Percentiles rank a stretch among this genome's conserved stretches.
These are phyloP conservation scores for Thunnus thynnus DNA, from an alignment of 2,113 vertebrate genomes.

Conservation along the genomic window DNA sequence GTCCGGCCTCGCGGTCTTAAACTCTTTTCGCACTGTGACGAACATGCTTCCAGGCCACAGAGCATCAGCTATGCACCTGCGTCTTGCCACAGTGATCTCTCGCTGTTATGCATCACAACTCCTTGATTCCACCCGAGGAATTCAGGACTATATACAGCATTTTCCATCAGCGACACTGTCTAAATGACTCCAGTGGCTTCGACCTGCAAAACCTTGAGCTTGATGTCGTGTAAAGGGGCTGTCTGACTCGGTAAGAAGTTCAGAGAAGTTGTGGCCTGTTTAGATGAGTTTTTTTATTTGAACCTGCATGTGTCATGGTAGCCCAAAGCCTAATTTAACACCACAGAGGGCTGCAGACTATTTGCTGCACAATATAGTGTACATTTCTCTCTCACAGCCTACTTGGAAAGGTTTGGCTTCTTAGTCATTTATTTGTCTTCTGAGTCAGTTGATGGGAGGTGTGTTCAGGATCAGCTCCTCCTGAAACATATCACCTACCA, in stretches of 20 bases:
- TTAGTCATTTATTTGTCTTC: neutral
- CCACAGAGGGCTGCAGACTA: neutral
- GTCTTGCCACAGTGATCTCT: neutral
- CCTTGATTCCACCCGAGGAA: neutral
- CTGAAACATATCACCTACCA: neutral
- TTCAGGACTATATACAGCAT: neutral
- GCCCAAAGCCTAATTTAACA: neutral
- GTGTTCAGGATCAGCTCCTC: neutral
- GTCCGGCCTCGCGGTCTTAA: conserved; percentile 3
- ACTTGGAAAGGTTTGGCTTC: neutral
- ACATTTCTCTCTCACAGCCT: neutral
- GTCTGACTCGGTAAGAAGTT: neutral
- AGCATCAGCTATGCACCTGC: conserved; percentile 64
- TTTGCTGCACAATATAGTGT: neutral
- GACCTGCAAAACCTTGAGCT: neutral
- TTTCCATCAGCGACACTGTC: neutral
- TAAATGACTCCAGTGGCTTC: neutral
- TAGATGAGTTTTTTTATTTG: neutral
- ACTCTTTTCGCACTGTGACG: conserved; percentile 10
- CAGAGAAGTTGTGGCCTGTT: neutral
- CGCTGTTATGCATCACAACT: neutral
- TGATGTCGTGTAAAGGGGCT: neutral
- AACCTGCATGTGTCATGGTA: conserved; percentile 1
- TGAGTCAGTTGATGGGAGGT: neutral
- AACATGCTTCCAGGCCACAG: conserved; percentile 59